Evolutionary conservation across 2,888 invertebrate species (phyloP).

Genomic region (Caenorhabditis virilis): DNA sequence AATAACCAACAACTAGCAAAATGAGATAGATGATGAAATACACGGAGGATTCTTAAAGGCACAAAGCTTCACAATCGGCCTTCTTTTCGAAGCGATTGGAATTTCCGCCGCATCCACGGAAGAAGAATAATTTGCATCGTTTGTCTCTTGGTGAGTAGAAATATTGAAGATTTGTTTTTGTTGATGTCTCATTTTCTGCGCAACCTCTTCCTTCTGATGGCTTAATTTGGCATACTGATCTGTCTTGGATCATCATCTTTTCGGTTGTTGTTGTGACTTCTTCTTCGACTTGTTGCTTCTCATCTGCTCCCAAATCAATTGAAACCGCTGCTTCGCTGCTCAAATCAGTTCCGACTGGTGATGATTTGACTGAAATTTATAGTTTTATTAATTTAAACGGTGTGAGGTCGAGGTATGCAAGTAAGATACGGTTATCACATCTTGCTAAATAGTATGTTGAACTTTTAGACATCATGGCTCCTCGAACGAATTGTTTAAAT

Average conservation of each 20-base stretch:
- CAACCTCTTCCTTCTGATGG: conserved; percentile 62
- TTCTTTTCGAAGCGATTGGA: conserved; percentile 62
- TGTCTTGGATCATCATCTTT: conserved; percentile 40
- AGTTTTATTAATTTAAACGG: neutral
- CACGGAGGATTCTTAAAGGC: conserved; percentile 16
- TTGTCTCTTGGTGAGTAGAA: conserved; percentile 61
- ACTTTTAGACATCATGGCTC: conserved; percentile 1
- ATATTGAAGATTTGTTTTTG: conserved; percentile 64
- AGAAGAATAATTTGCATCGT: conserved; percentile 65
- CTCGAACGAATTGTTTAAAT: too few relatives aligned
- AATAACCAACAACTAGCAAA: neutral
- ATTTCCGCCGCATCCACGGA: conserved; percentile 65
- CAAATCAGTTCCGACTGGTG: conserved; percentile 33
- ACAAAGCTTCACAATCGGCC: conserved; percentile 58
- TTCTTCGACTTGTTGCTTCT: conserved; percentile 22
- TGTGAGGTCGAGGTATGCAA: conserved; percentile 1
- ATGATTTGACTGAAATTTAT: conserved; percentile 18
- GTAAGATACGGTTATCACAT: too few relatives aligned
- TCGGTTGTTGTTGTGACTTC: conserved; percentile 33
- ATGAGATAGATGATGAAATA: neutral
- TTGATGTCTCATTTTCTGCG: conserved; percentile 55
- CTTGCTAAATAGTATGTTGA: neutral
- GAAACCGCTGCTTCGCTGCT: conserved; percentile 36
- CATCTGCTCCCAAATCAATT: conserved; percentile 36
- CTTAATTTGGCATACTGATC: conserved; percentile 55